Percentiles rank a stretch among this genome's conserved stretches.
Conservation (phyloP, 2,797 vertebrate genomes). For the Anisognathus igniventris region DNA sequence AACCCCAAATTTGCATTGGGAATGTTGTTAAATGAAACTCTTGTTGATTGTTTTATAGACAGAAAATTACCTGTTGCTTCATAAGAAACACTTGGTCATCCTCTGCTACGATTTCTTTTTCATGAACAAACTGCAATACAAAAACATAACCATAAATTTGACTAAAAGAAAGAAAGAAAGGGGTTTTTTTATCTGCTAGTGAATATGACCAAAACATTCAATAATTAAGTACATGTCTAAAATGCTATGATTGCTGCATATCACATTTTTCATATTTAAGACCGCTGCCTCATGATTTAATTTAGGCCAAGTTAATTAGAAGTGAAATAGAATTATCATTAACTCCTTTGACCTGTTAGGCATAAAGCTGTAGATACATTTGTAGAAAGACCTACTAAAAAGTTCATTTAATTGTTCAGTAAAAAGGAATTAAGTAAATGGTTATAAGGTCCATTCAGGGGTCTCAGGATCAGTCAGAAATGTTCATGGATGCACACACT, state of each 20-base stretch:
- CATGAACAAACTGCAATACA: slow-evolving; percentile 91
- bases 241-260: neutral
- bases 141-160: neutral
- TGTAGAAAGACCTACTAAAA: neutral
- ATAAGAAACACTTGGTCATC: slow-evolving; percentile 98
- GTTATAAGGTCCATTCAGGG: neutral
- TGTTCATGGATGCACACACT: neutral
- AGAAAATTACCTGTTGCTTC: slow-evolving; percentile 88
- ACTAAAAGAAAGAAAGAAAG: neutral
- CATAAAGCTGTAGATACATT: neutral
- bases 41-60: neutral
- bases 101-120: slow-evolving; percentile 97
- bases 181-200: neutral
- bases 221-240: neutral
- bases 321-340: neutral
- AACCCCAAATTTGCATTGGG: neutral
- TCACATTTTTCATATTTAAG: neutral
- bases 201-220: neutral
- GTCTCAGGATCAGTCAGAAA: neutral
- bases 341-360: neutral
- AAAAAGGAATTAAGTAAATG: neutral
- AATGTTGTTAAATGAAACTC: neutral
- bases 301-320: neutral
- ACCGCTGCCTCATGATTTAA: neutral
- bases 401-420: neutral